A percentile compares a stretch with the other conserved stretches of the same genome.
Evolutionary conservation across 2,113 vertebrate genomes (phyloP).

Genomic region (Pogonocichla stellata): DNA sequence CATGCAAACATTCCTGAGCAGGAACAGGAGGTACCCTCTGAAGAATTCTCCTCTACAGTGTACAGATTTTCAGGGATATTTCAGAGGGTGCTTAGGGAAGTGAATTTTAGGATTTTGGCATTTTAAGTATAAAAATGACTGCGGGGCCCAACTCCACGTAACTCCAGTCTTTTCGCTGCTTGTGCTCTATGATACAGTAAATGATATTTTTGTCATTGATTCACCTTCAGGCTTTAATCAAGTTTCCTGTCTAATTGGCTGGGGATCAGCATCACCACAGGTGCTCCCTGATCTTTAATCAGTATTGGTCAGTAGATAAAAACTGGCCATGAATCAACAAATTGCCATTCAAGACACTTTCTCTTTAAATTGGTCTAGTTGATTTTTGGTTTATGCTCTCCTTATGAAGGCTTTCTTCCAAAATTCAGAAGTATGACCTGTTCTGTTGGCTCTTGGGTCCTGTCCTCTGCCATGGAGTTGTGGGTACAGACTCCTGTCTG

Average conservation of each 20-base stretch:
- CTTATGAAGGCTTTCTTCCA: neutral
- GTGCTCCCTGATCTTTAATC: conserved; percentile 23
- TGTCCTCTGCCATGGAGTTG: neutral
- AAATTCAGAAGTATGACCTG: neutral
- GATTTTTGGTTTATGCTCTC: conserved; percentile 41
- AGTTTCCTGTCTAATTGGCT: conserved; percentile 4
- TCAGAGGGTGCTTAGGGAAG: neutral
- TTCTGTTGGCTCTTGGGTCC: neutral
- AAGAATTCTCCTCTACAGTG: neutral
- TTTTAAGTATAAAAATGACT: conserved; percentile 9
- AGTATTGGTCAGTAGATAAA: neutral
- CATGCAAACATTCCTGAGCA: neutral
- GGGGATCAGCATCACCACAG: neutral
- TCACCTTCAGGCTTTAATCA: conserved; percentile 46
- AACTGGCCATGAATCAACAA: conserved; percentile 40
- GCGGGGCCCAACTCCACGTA: conserved; percentile 29
- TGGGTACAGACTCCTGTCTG: neutral
- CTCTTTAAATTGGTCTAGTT: conserved; percentile 4
- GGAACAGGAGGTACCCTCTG: neutral
- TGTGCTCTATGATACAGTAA: neutral
- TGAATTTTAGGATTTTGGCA: neutral
- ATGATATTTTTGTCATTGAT: conserved; percentile 44
- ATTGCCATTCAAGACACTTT: neutral
- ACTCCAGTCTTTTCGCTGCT: conserved; percentile 35
- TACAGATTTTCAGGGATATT: neutral